Conservation (phyloP, 2,888 invertebrate genomes). For the Amiota mariae region DNA sequence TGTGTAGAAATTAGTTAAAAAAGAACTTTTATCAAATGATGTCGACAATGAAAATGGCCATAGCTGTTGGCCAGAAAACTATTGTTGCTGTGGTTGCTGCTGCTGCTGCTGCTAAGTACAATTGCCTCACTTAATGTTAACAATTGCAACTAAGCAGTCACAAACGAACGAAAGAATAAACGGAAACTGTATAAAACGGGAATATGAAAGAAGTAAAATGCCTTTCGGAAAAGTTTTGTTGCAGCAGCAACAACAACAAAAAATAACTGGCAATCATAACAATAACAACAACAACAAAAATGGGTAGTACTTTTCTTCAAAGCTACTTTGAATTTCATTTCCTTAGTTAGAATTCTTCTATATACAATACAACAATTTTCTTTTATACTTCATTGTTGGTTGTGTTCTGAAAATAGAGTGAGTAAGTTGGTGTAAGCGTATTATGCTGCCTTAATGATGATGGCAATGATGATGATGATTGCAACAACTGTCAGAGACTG, state of each 20-base stretch:
- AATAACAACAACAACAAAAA: not conserved
- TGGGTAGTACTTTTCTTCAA: slow-evolving; percentile 15
- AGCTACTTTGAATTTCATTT: slow-evolving; percentile 28
- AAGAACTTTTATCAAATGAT: too few relatives aligned
- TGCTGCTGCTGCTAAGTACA: slow-evolving; percentile 7
- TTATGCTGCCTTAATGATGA: not conserved
- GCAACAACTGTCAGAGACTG: not conserved
- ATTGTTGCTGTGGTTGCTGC: too few relatives aligned
- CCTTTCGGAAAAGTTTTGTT: not conserved
- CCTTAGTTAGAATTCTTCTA: not conserved
- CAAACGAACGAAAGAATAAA: too few relatives aligned
- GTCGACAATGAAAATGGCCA: too few relatives aligned
- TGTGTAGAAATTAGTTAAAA: too few relatives aligned
- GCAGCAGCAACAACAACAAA: not conserved
- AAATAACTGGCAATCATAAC: slow-evolving; percentile 23
- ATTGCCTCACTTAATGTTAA: slow-evolving; percentile 19
- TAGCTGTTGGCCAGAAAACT: too few relatives aligned
- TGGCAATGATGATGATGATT: not conserved
- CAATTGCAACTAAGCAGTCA: slow-evolving; percentile 15
- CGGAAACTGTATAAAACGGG: too few relatives aligned
- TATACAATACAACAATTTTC: not conserved
- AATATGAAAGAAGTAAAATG: not conserved
- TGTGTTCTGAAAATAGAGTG: not conserved
- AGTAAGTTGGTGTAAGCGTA: too few relatives aligned
- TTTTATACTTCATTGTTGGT: not conserved